These are phyloP conservation scores for Mactromeris polynyma DNA, from an alignment of 2,888 invertebrate species.

Conservation along the genomic window DNA sequence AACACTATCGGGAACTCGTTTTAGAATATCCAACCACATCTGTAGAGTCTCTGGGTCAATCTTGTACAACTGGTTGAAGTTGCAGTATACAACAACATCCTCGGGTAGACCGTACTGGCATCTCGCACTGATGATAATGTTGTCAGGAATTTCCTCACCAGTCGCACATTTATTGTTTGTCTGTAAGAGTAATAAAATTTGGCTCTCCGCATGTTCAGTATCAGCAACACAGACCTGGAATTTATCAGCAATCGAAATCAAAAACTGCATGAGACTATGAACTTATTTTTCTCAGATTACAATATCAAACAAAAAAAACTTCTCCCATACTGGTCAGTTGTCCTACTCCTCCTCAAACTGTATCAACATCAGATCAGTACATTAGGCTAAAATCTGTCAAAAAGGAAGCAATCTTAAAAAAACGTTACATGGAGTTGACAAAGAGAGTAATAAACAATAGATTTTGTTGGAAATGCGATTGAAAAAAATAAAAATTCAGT, in stretches of 20 bases:
- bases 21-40: constrained; percentile 97
- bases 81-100: constrained; percentile 98
- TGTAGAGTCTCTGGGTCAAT: constrained; percentile 97
- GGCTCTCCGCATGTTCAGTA: constrained; percentile 43
- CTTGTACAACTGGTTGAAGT: constrained; percentile 99
- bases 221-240: constrained; percentile 48
- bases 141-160: constrained; percentile 97
- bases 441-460: too few relatives aligned
- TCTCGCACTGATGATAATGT: constrained; percentile 96
- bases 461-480: too few relatives aligned
- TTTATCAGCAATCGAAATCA: constrained; percentile 16
- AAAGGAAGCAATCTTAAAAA: too few relatives aligned
- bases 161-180: constrained; percentile 98
- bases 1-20: constrained; percentile 96
- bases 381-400: too few relatives aligned
- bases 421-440: too few relatives aligned
- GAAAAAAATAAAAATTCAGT: too few relatives aligned
- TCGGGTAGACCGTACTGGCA: constrained; percentile 98
- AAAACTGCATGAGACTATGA: not conserved
- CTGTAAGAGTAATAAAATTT: constrained; percentile 77
- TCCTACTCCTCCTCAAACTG: too few relatives aligned
- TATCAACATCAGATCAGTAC: too few relatives aligned
- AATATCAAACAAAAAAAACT: not conserved
- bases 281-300: not conserved
- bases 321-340: too few relatives aligned